A percentile compares a stretch with the other conserved stretches of the same genome.
Evolutionary conservation across 64 coral and sea anemone species (phyloP).

Genomic region (Acropora tenuis): DNA sequence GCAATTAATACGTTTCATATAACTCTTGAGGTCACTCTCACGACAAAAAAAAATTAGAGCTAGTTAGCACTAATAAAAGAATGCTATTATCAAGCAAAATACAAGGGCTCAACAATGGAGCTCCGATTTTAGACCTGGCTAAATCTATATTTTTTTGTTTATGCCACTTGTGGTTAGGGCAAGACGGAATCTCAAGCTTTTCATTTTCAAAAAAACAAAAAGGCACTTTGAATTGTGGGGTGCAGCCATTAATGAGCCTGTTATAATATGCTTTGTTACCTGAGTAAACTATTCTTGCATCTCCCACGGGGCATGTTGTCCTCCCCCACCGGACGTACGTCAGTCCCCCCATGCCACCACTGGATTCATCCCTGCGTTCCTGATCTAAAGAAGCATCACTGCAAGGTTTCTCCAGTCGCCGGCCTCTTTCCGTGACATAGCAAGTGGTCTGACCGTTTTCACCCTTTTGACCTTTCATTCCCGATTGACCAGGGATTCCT

Average conservation of each 20-base stretch:
- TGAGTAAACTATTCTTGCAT: constrained; percentile 68
- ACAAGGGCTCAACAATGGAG: too few species aligned
- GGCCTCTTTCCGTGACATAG: constrained; percentile 73
- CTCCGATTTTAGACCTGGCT: too few species aligned
- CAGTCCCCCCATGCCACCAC: constrained; percentile 22
- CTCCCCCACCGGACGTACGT: constrained; percentile 83
- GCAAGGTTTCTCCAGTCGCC: constrained; percentile 64
- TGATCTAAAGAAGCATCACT: constrained; percentile 39
- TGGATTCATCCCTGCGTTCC: constrained; percentile 17
- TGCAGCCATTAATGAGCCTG: neutral
- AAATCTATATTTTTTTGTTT: too few species aligned
- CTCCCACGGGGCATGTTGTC: constrained; percentile 75
- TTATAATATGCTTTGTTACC: constrained; percentile 28
- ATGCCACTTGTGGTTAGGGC: neutral
- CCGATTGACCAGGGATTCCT: constrained; percentile 46
- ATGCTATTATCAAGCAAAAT: too few species aligned
- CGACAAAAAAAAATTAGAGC: too few species aligned
- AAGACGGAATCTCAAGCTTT: neutral
- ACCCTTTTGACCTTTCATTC: constrained; percentile 63
- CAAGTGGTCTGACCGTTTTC: constrained; percentile 50
- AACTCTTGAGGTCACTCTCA: too few species aligned
- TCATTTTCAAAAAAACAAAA: too few species aligned
- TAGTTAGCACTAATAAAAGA: too few species aligned
- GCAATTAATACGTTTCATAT: too few species aligned
- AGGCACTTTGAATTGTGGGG: too few species aligned